A percentile compares a stretch with the other conserved stretches of the same genome.
phyloP scores from a whole-genome alignment of 2,888 invertebrate genomes.

The Phaedon cochleariae region DNA sequence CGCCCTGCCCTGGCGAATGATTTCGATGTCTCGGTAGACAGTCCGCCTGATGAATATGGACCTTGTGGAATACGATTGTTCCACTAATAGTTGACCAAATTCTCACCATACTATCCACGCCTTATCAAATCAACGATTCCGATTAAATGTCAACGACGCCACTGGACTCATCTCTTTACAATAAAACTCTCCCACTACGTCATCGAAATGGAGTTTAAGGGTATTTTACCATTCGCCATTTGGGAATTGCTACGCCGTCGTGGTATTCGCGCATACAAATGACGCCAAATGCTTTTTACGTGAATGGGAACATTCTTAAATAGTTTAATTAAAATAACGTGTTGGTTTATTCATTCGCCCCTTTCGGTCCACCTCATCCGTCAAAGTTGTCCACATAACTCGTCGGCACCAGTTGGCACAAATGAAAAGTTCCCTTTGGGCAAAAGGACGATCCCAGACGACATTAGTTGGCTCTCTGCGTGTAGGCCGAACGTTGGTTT shows the following conservation, averaged over 20 bases:
- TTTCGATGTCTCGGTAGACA: too few species aligned
- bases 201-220: background rate
- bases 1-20: too few species aligned
- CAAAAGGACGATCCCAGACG: too few species aligned
- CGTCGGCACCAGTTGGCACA: background rate
- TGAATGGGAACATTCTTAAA: background rate
- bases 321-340: background rate
- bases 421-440: background rate
- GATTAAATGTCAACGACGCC: background rate
- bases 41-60: too few species aligned
- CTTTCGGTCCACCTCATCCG: background rate
- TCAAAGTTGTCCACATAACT: background rate
- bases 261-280: background rate
- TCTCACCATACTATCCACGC: too few species aligned
- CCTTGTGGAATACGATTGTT: too few species aligned
- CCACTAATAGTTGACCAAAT: too few species aligned
- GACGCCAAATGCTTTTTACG: background rate
- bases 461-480: too few species aligned
- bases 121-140: too few species aligned
- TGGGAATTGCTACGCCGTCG: background rate
- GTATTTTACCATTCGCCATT: constrained; percentile 1
- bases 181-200: background rate
- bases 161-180: background rate
- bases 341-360: background rate
- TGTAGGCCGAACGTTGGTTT: too few species aligned